Base-by-base conservation (phyloP, 64 coral and sea anemone genomes). In the Porites lutea region DNA sequence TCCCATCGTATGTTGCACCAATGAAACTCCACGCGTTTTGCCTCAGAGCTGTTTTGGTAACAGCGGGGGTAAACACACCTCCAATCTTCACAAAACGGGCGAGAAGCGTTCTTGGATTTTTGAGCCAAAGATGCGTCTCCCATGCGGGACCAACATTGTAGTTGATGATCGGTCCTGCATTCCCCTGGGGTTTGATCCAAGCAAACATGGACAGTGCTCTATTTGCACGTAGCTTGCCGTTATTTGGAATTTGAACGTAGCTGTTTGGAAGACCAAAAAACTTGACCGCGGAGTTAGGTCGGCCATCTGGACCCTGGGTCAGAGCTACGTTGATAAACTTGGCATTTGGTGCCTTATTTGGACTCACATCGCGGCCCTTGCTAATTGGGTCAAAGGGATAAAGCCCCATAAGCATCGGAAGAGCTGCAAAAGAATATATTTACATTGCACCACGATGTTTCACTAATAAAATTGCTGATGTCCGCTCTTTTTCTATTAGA, bases 191-290 rank as follows among this genome's bases (percentile, higher is more conserved):
- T 55, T 87, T 94, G 55, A 97, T 83, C 71, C 87, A 97, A 14
- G 92, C 95, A 73, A 85, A 68, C 4, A 97, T 97, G 3, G 95
- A 94, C 16, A 97, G 79, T 6, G 92, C 76, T 14, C 87, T 65
- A 50, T 80, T 71, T 50, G 88, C 77, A 43, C 93, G 92, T 37
- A 97, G 76, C 79, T 94, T 93, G 57, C 95, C 88, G 16, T 88
- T 77, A 16, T 93, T 97, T 11, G 92, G 92, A 74, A 97, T 94
- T 79, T 87, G 72, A 55, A 93, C 73, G 76, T 71, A 97, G 83
- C 95, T 97, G 82, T 94, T 87, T 67, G 91, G 88, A 52, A 77
- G 72, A 19, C 95, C 95, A 12, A 43, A 65, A n/a, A 97, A 52
- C n/a, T 62, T n/a, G n/a, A 81, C 65, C 6, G 91, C 71, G 14